Percentiles rank a stretch among this genome's conserved stretches.
Conservation (phyloP, 2,113 vertebrate species). For the Pagrus major region DNA sequence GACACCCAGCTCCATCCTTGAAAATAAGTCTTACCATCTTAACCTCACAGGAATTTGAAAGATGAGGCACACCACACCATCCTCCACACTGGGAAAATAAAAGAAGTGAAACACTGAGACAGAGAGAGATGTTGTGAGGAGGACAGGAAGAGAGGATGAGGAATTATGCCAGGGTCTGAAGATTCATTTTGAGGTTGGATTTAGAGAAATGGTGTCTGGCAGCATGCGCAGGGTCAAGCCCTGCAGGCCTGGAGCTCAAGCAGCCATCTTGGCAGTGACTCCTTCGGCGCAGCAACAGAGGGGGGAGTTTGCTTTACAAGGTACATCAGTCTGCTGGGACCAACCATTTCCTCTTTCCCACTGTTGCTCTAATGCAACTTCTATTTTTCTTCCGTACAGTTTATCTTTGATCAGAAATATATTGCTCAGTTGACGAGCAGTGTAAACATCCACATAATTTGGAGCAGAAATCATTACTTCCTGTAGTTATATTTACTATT, state of each 20-base stretch:
- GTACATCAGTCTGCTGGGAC: slow-evolving; percentile 88
- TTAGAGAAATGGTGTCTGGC: slow-evolving; percentile 77
- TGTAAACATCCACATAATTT: slow-evolving; percentile 89
- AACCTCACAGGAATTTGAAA: slow-evolving; percentile 73
- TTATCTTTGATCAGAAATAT: slow-evolving; percentile 92
- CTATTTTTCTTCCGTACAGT: slow-evolving; percentile 75
- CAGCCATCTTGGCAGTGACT: slow-evolving; percentile 80
- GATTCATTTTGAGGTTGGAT: slow-evolving; percentile 79
- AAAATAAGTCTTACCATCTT: slow-evolving; percentile 67
- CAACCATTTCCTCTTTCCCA: slow-evolving; percentile 88
- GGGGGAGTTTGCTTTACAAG: slow-evolving; percentile 86
- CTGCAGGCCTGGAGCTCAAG: slow-evolving; percentile 77
- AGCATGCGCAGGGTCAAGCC: slow-evolving; percentile 73
- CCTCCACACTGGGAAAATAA: slow-evolving; percentile 53
- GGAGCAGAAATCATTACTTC: slow-evolving; percentile 88
- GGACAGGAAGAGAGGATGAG: slow-evolving; percentile 54
- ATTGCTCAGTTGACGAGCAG: slow-evolving; percentile 82
- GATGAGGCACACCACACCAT: slow-evolving; percentile 58
- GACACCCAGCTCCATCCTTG: slow-evolving; percentile 46
- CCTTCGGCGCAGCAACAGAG: slow-evolving; percentile 67
- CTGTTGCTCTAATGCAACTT: slow-evolving; percentile 85
- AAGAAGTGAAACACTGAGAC: slow-evolving; percentile 34
- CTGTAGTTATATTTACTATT: slow-evolving; percentile 87
- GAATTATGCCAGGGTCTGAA: slow-evolving; percentile 65
- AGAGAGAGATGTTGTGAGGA: slow-evolving; percentile 52